These are phyloP conservation scores for Pomacea maculata DNA, from an alignment of 1,140 invertebrate species.

Conservation along the genomic window DNA sequence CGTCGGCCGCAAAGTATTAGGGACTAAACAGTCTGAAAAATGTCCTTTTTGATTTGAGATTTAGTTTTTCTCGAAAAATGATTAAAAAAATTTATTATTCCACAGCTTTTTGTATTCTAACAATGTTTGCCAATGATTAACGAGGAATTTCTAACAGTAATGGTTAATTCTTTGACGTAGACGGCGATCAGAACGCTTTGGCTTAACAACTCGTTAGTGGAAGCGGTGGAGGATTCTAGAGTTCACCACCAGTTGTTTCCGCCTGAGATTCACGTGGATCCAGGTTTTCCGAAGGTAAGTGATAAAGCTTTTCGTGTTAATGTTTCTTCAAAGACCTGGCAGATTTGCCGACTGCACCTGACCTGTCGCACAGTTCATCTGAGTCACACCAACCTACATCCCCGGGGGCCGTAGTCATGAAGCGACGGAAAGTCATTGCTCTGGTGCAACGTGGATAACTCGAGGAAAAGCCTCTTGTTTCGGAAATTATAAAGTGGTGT, in stretches of 20 bases:
- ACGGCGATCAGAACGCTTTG: conserved; percentile 82
- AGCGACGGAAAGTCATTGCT: too few relatives aligned
- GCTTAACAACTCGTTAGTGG: conserved; percentile 84
- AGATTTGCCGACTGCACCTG: too few relatives aligned
- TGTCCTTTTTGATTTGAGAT: not conserved
- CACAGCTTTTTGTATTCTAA: too few relatives aligned
- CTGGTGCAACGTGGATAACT: too few relatives aligned
- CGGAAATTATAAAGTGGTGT: too few relatives aligned
- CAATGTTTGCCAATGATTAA: not conserved
- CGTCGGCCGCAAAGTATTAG: too few relatives aligned
- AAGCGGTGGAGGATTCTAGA: conserved; percentile 85
- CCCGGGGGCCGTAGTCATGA: too few relatives aligned
- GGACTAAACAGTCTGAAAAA: too few relatives aligned
- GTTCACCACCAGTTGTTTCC: conserved; percentile 94
- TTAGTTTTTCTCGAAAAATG: not conserved
- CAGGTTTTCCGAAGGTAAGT: conserved; percentile 69
- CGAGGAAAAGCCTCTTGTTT: too few relatives aligned
- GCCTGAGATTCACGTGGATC: conserved; percentile 82
- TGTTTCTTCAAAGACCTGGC: too few relatives aligned
- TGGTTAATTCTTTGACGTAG: conserved; percentile 63
- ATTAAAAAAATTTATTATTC: not conserved
- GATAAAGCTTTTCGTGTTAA: not conserved
- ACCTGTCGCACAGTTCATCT: too few relatives aligned
- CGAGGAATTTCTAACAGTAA: not conserved
- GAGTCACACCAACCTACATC: too few relatives aligned